phyloP scores from a whole-genome alignment of 2,113 vertebrate species.

The Athene noctua region DNA sequence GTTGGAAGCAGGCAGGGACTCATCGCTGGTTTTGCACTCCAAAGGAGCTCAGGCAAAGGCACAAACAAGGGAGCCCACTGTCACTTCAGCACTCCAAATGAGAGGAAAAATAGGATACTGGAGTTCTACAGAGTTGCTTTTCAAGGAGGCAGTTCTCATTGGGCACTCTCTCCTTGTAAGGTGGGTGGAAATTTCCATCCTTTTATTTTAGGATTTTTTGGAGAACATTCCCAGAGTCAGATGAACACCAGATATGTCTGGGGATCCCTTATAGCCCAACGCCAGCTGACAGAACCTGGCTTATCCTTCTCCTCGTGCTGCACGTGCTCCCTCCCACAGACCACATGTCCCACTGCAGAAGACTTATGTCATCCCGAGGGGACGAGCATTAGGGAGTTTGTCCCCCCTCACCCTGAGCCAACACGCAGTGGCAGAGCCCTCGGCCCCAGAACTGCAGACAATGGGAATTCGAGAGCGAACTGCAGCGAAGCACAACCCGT shows the following conservation, averaged over 20 bases:
- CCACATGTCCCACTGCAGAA: not conserved
- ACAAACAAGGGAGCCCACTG: not conserved
- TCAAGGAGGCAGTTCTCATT: not conserved
- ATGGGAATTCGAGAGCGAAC: not conserved
- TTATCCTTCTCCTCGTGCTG: not conserved
- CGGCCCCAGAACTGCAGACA: not conserved
- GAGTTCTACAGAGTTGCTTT: not conserved
- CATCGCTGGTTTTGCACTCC: rapidly evolving
- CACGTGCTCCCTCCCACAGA: not conserved
- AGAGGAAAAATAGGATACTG: not conserved
- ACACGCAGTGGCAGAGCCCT: not conserved
- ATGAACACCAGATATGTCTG: not conserved
- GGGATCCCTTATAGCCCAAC: not conserved
- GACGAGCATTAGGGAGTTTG: not conserved
- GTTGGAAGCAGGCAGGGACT: slow-evolving; percentile 20
- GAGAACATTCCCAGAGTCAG: not conserved
- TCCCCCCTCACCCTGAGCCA: not conserved
- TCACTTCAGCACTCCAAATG: not conserved
- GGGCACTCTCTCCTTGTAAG: not conserved
- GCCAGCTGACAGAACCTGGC: not conserved
- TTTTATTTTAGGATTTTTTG: not conserved
- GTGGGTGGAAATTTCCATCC: not conserved
- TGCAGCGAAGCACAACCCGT: not conserved
- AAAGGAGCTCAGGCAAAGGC: not conserved
- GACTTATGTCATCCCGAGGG: not conserved